These are phyloP conservation scores for Spea bombifrons DNA, from an alignment of 2,113 vertebrate genomes.

Conservation along the genomic window DNA sequence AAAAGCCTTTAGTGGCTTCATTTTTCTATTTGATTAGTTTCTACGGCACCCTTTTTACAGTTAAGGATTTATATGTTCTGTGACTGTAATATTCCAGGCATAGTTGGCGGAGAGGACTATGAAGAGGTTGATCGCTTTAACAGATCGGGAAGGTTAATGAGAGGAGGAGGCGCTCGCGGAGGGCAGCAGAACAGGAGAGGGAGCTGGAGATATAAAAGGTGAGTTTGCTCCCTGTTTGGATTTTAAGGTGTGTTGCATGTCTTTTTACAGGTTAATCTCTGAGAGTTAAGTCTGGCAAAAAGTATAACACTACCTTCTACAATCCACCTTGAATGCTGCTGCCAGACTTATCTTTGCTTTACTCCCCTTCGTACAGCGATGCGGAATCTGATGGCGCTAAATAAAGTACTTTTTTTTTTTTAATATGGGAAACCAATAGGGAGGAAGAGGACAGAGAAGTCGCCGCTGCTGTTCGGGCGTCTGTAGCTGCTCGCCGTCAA, in stretches of 20 bases:
- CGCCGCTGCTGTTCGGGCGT: constrained; percentile 83
- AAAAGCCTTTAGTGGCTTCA: not conserved
- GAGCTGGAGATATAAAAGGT: constrained; percentile 97
- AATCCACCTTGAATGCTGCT: too few species aligned
- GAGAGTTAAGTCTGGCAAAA: not conserved
- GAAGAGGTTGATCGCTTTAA: constrained; percentile 83
- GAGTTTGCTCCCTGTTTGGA: constrained; percentile 48
- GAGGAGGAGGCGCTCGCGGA: constrained; percentile 67
- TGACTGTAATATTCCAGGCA: constrained; percentile 60
- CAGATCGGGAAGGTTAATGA: constrained; percentile 68
- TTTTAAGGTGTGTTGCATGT: too few species aligned
- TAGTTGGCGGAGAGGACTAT: constrained; percentile 80
- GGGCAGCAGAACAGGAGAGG: constrained; percentile 81
- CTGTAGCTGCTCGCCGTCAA: constrained; percentile 72
- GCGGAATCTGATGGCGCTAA: too few species aligned
- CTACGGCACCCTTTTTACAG: not conserved
- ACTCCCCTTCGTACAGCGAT: too few species aligned
- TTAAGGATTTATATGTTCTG: too few species aligned
- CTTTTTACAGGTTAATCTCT: not conserved
- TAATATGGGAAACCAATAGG: constrained; percentile 66
- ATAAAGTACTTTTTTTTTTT: too few species aligned
- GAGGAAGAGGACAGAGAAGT: constrained; percentile 91
- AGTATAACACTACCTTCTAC: too few species aligned
- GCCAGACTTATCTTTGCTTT: too few species aligned
- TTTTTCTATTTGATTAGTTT: not conserved